A percentile compares a stretch with the other conserved stretches of the same genome.
Conservation (phyloP, 2,888 invertebrate genomes). For the Sinelater perroti region DNA sequence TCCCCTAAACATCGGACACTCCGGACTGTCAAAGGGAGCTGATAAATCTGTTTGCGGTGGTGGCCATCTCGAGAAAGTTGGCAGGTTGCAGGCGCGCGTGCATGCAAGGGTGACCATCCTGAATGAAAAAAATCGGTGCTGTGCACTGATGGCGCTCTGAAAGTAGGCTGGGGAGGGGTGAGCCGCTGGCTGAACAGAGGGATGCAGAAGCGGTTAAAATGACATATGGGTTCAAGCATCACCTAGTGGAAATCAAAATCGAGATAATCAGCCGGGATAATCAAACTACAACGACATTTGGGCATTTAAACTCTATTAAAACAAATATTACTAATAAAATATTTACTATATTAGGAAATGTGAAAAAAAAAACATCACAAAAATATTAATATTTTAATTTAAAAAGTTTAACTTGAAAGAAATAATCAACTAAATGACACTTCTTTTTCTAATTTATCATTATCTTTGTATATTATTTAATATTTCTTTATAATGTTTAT, state of each 20-base stretch:
- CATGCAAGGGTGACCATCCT: slow-evolving; percentile 40
- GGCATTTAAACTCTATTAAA: no score
- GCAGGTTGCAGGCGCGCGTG: slow-evolving; percentile 52
- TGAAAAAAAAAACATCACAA: no score
- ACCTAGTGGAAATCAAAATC: background rate
- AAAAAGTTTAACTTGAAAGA: no score
- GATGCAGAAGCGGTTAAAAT: background rate
- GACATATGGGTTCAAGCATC: slow-evolving; percentile 5
- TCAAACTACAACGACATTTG: no score
- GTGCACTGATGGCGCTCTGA: slow-evolving; percentile 41
- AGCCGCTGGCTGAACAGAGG: slow-evolving; percentile 45
- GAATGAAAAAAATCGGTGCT: slow-evolving; percentile 43
- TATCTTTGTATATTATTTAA: no score
- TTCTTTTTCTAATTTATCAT: no score
- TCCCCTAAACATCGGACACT: slow-evolving; percentile 54
- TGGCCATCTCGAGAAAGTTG: slow-evolving; percentile 55
- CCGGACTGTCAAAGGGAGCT: slow-evolving; percentile 58
- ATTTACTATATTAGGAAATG: no score
- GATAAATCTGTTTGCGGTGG: slow-evolving; percentile 61
- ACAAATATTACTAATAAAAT: no score
- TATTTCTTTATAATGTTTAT: no score
- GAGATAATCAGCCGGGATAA: no score
- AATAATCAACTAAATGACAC: no score
- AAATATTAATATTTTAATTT: no score
- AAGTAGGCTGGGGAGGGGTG: slow-evolving; percentile 48